Base-by-base conservation (phyloP, 2,888 invertebrate genomes). In the Dioctria linearis region DNA sequence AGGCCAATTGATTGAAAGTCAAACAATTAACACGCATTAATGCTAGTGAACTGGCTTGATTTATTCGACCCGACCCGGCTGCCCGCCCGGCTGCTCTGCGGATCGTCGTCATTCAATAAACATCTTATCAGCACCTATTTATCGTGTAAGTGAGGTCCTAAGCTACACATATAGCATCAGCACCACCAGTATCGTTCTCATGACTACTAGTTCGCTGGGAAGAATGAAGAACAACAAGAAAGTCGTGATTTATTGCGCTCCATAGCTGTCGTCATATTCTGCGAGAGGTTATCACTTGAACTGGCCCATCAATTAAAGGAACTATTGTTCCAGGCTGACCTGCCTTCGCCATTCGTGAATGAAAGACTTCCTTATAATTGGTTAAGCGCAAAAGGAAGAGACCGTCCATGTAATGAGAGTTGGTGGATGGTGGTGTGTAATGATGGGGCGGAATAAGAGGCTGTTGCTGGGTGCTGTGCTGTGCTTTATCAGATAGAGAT, bases 1-100 rank as follows among this genome's bases (percentile, higher is more conserved):
- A 73, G 73, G 73, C 73, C 73, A 73, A 57, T 73, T 73, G 73
- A 73, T 73, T 57, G 57, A 73, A 73, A 73, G 73, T 73, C 73
- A 59, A 73, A 59, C 73, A 73, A 73, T 73, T 57, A 73, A 73
- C 57, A 73, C 57, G 57, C 57, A 73, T 73, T 57, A 73, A 73
- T 73, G 73, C 73, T 73, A 73, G 57, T 73, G 57, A 73, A 57
- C 73, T 57, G 57, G 59, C 42, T 73, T 73, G 73, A 73, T 73
- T 73, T 73, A n/a, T 39, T 42, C 59, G 42, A 42, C 5, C 46
- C 46, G 8, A 6, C 11, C 5, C 13, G 57, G 40, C 54, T 71
- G 67, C 13, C 25, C 25, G 25, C 5, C 46, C 46, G 8, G 40
- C 11, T 4, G 43, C 73, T 40, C 54, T 71, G 67, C 13, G 9